Base-by-base conservation (phyloP, 2,888 invertebrate species). In the Netelia inedita region DNA sequence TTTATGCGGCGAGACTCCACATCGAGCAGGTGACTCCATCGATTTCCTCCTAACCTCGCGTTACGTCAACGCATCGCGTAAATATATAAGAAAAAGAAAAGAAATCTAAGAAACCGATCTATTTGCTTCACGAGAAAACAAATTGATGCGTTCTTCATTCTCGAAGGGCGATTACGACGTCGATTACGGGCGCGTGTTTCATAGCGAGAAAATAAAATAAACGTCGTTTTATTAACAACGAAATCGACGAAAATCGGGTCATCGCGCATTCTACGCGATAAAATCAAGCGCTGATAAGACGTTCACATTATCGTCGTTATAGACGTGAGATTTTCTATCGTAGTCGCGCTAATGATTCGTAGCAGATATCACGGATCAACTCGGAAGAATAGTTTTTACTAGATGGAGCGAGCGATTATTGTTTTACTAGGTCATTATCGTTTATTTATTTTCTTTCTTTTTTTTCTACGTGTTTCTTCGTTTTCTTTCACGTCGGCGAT, bases 401-500 rank as follows among this genome's bases (percentile, higher is more conserved):
- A 46, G 2, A 14, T 14, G 6, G 10, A 46, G 6, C 10, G 14
- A 14, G 1, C 46, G 11, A 11, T 11, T 10, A 46, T 10, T 46
- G 3, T 46, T 46, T 11, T 46, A 14, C 2, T 46, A 46, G 46
- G 46, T 46, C 6, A 14, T 14, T 1, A 1, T 46, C 46, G 46
- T 46, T 9, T 46, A 46, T 46, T 11, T 11, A 46, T 46, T 2
- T 46, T 11, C 10, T 11, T 6, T 46, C 46, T 14, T 1, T 46
- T 19, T 50, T 63, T 41, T 19, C 11, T 50, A 61, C 2, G 57
- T 3, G 2, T 5, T 8, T 19, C 1, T 57, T 11, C 10, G 55
- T 53, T 14, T 65, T 71, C 28, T 65, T 19, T 53, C 2, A 28
- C 28, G 28, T 68, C 57, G 28, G 50, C 65, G 73, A 73, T 55